phyloP scores from a whole-genome alignment of 2,888 invertebrate species.

The Bursaphelenchus okinawaensis region DNA sequence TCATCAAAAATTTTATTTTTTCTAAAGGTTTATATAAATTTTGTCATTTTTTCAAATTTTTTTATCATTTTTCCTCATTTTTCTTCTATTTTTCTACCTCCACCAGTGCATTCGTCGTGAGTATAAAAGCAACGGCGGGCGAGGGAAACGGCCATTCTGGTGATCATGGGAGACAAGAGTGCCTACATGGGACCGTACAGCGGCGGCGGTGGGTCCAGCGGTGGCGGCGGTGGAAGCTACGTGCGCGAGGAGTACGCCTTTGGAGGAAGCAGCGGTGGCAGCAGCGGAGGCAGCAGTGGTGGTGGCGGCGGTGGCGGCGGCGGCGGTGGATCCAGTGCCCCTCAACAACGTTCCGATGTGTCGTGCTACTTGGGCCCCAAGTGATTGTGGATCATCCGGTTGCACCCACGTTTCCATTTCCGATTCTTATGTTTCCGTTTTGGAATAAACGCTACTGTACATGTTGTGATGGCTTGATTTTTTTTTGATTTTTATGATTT shows the following conservation, averaged over 20 bases:
- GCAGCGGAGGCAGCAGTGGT: neutral
- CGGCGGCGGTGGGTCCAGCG: neutral
- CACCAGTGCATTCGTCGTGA: neutral
- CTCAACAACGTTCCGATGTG: neutral
- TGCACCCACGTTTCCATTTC: no score
- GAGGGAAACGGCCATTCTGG: neutral
- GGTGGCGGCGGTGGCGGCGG: neutral
- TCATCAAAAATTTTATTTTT: no score
- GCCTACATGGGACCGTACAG: constrained; percentile 2
- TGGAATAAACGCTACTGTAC: no score
- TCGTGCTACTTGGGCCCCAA: constrained; percentile 8
- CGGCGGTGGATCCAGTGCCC: no score
- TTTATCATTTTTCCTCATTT: neutral
- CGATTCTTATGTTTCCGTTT: no score
- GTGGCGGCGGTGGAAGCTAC: constrained; percentile 3
- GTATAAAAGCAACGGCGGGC: neutral
- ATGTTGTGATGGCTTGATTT: no score
- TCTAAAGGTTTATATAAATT: no score
- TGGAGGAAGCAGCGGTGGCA: neutral
- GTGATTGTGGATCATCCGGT: neutral
- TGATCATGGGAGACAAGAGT: neutral
- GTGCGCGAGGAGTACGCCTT: constrained; percentile 7
- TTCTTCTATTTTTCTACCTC: neutral
- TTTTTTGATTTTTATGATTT: no score
- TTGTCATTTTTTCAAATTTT: neutral